Percentiles rank a stretch among this genome's conserved stretches.
Evolutionary conservation across 2,797 vertebrate genomes (phyloP).

Genomic region (Anisognathus igniventris): DNA sequence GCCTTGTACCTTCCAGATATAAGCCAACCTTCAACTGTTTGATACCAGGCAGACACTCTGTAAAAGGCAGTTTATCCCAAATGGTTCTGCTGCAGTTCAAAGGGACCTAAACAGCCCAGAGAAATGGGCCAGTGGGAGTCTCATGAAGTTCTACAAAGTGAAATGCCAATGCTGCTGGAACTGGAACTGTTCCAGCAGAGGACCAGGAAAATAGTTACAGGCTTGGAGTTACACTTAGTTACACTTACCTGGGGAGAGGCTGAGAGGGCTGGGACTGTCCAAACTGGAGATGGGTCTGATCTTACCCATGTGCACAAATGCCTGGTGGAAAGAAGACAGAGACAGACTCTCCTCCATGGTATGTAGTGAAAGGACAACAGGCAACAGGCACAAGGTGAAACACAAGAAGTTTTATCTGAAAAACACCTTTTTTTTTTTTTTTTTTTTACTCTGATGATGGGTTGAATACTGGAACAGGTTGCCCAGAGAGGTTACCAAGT

Average conservation of each 20-base stretch:
- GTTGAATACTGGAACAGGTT: background rate
- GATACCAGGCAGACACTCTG: background rate
- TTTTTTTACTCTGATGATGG: fast-evolving
- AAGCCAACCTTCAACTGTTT: background rate
- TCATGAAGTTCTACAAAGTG: background rate
- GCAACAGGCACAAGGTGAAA: background rate
- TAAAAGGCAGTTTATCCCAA: background rate
- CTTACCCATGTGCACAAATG: background rate
- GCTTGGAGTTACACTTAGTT: background rate
- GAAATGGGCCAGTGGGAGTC: background rate
- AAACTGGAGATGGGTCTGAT: background rate
- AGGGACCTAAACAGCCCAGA: background rate
- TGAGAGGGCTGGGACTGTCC: background rate
- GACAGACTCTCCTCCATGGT: background rate
- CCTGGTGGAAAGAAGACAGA: background rate
- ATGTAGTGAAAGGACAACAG: background rate
- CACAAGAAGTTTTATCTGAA: background rate
- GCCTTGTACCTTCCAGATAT: background rate
- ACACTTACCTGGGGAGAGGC: background rate
- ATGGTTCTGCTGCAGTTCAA: background rate
- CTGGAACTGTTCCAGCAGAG: background rate
- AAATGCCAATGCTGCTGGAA: background rate
- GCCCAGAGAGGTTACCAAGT: background rate
- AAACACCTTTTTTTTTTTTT: background rate
- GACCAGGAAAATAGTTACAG: background rate